Percentiles rank a stretch among this genome's conserved stretches.
phyloP scores from a whole-genome alignment of 2,888 invertebrate species.

The Hydrotaea diabolus region DNA sequence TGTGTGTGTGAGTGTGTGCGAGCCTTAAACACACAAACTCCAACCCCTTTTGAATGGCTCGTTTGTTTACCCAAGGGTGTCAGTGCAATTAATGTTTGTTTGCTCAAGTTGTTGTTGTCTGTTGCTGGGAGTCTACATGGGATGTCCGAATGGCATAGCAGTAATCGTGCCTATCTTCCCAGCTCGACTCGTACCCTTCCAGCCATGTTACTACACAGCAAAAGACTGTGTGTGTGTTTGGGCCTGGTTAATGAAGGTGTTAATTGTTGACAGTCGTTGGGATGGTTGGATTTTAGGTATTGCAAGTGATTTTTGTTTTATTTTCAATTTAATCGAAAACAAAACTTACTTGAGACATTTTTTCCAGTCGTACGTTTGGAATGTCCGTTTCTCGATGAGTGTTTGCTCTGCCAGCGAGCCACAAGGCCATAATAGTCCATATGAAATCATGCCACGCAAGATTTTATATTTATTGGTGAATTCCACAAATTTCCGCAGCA shows the following conservation, averaged over 20 bases:
- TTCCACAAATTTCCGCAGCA: conserved; percentile 80
- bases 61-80: conserved; percentile 26
- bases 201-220: too few relatives aligned
- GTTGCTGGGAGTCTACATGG: conserved; percentile 2
- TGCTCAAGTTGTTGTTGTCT: not conserved
- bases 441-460: conserved; percentile 83
- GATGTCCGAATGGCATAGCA: not conserved
- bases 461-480: conserved; percentile 82
- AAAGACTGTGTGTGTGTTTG: not conserved
- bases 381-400: conserved; percentile 81
- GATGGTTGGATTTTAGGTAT: not conserved
- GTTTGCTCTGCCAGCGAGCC: conserved; percentile 84
- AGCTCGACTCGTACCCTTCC: too few relatives aligned
- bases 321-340: conserved; percentile 48
- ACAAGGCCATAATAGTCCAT: conserved; percentile 83
- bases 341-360: conserved; percentile 82
- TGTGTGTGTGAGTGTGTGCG: not conserved
- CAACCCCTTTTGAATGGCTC: not conserved
- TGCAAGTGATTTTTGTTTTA: not conserved
- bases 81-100: conserved; percentile 41
- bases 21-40: not conserved
- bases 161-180: too few relatives aligned
- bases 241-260: conserved; percentile 21
- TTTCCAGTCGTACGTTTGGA: conserved; percentile 82
- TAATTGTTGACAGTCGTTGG: conserved; percentile 13